Evolutionary conservation across 2,113 vertebrate species (phyloP), one percentile per base, ranked within the genome.

Genomic region (Carollia perspicillata): DNA sequence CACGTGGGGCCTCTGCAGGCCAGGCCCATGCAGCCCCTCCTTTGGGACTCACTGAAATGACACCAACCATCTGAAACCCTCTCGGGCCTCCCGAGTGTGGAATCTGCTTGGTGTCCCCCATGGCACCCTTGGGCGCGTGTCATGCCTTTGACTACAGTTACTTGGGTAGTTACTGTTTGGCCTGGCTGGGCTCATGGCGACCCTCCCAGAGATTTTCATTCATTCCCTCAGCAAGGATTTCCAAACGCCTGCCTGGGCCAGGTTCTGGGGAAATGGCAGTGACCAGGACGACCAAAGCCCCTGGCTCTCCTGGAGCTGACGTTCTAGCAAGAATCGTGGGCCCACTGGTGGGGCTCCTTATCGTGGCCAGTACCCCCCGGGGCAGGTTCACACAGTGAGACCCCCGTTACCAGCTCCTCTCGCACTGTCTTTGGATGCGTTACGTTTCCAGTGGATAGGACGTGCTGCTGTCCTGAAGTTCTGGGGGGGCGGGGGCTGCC

Each of bases 51-150:
- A 44, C 11, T 47, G 81, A 16, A 44, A 63, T 0, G 30, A 1
- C 44, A 35, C 30, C 37, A 10, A 3, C 13, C 23, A 23, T 75
- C 33, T 12, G 80, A 40, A 58, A 35, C 11, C 26, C 18, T 69
- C 33, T 33, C 0, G 0, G 44, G 26, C 35, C 12, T 14, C 53
- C n/a, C 10, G 1, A 23, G n/a, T 11, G 1, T 49, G 22, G 58
- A 68, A 37, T 53, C 33, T 33, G 55, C 47, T 37, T 4, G 6
- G 63, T 63, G 68, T 37, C n/a, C 40, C 51, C 49, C 33, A 20
- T 1, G 3, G 69, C 58, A 26, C 22, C 35, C 35, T 30, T 4
- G 1, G 42, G 26, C 0, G 2, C 7, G 4, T 66, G 72, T 69
- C 17, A 20, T 0, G 28, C 26, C n/a, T 90, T 22, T 18, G 17